phyloP scores from a whole-genome alignment of 2,888 invertebrate species.

The Mesorhabditis sp. region DNA sequence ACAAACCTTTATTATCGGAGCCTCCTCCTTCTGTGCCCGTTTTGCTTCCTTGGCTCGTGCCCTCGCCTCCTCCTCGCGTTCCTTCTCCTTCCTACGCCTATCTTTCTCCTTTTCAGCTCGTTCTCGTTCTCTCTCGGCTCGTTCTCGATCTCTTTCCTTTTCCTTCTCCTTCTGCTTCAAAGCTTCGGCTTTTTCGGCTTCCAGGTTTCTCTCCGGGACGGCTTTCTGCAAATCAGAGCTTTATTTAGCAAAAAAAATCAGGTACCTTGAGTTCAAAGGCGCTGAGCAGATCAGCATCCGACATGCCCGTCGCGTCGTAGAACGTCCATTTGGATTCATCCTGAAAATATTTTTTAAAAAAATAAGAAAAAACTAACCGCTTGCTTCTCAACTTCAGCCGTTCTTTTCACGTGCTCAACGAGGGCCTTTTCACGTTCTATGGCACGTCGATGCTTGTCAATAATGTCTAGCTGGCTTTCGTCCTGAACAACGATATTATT shows the following conservation, averaged over 20 bases:
- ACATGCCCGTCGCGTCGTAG: not conserved
- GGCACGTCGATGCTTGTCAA: not conserved
- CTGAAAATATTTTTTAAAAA: not conserved
- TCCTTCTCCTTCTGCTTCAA: not conserved
- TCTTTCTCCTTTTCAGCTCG: not conserved
- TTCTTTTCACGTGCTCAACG: not conserved
- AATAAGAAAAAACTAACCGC: not conserved
- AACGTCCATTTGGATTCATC: not conserved
- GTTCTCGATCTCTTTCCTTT: not conserved
- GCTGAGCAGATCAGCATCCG: not conserved
- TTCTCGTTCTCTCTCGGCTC: constrained; percentile 1
- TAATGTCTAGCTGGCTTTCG: too few relatives aligned
- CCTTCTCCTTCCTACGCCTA: not conserved
- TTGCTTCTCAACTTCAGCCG: not conserved
- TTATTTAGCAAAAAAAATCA: not conserved
- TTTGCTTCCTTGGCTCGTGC: too few relatives aligned
- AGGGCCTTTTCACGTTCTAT: not conserved
- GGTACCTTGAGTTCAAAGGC: constrained; percentile 2
- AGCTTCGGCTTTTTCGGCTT: not conserved
- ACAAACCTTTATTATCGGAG: too few relatives aligned
- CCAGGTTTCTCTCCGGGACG: not conserved
- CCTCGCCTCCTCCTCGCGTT: too few relatives aligned
- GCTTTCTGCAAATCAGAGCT: not conserved
- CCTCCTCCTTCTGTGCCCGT: too few relatives aligned
- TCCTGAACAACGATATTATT: too few relatives aligned